Evolutionary conservation across 2,113 vertebrate genomes (phyloP).

Genomic region (Beaufortia kweichowensis): DNA sequence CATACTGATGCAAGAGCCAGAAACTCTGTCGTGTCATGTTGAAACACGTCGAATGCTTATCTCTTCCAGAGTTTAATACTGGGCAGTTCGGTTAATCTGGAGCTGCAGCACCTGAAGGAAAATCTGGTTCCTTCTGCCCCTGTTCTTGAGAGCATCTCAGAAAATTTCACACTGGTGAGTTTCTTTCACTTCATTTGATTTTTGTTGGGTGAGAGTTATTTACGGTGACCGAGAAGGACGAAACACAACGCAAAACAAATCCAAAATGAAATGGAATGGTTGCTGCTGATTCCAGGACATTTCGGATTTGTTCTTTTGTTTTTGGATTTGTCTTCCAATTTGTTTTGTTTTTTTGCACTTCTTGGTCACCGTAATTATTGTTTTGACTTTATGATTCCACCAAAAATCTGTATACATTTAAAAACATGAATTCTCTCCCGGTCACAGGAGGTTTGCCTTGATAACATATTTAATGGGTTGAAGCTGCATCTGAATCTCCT

Average conservation of each 20-base stretch:
- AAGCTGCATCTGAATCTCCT: slow-evolving; percentile 64
- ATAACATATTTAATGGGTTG: slow-evolving; percentile 62
- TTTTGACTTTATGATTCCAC: no score
- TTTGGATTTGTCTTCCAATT: no score
- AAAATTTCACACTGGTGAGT: slow-evolving; percentile 65
- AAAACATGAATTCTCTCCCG: not conserved
- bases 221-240: no score
- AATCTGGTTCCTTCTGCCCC: slow-evolving; percentile 59
- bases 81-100: slow-evolving; percentile 42
- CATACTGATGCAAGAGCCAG: not conserved
- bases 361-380: no score
- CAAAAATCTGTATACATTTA: no score
- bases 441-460: slow-evolving; percentile 62
- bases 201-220: not conserved
- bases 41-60: slow-evolving; percentile 11
- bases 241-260: no score
- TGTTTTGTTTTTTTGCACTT: no score
- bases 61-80: slow-evolving; percentile 58
- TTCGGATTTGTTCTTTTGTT: no score
- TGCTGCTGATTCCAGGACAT: no score
- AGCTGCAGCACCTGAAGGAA: slow-evolving; percentile 52
- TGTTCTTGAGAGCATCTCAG: slow-evolving; percentile 55
- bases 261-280: no score
- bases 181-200: not conserved
- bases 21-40: not conserved